phyloP scores from a whole-genome alignment of 2,888 invertebrate species.

The Lasioglossum zephyrum region DNA sequence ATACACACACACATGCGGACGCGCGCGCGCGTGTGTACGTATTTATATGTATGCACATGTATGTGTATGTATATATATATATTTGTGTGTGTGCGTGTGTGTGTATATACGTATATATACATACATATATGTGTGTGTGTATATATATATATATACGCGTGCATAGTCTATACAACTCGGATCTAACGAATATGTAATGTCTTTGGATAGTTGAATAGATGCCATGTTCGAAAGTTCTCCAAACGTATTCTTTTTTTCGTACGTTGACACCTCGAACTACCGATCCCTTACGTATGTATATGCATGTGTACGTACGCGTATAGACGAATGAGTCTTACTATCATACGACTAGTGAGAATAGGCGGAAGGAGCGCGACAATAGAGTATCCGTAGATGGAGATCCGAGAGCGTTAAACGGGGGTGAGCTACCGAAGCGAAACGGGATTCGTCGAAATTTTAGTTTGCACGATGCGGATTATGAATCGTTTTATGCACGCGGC shows the following conservation, averaged over 20 bases:
- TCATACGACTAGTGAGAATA: too few species aligned
- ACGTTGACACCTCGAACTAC: constrained; percentile 49
- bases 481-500: not conserved
- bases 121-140: not conserved
- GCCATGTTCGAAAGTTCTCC: constrained; percentile 64
- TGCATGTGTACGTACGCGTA: constrained; percentile 17
- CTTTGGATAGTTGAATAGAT: constrained; percentile 72
- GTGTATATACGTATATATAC: not conserved
- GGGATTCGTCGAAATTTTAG: not conserved
- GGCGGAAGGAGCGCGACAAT: not conserved
- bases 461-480: not conserved
- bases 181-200: constrained; percentile 65
- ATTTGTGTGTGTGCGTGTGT: not conserved
- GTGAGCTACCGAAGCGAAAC: not conserved
- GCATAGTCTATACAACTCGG: constrained; percentile 28
- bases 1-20: not conserved
- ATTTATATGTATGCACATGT: not conserved
- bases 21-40: not conserved
- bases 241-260: constrained; percentile 64
- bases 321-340: not conserved
- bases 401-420: not conserved
- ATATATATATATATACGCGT: not conserved
- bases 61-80: not conserved
- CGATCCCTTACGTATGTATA: constrained; percentile 50
- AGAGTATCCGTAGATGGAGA: not conserved